Evolutionary conservation across 1,140 invertebrate genomes (phyloP).

Genomic region (Hestina assimilis): DNA sequence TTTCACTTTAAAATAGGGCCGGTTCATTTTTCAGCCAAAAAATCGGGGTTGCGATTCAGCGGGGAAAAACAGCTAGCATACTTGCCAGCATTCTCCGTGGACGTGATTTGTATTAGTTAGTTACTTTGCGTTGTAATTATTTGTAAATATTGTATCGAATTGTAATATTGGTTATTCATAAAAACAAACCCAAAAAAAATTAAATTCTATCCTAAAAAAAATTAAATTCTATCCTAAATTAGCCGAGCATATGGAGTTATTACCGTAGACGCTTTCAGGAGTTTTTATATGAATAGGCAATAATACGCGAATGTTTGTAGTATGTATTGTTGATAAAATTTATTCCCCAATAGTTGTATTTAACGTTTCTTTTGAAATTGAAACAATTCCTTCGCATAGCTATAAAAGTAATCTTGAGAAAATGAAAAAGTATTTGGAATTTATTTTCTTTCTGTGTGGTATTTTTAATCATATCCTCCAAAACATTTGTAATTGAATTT

Average conservation of each 20-base stretch:
- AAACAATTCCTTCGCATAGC: background rate
- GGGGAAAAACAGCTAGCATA: no score
- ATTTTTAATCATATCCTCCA: background rate
- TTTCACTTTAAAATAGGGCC: no score
- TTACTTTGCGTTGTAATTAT: no score
- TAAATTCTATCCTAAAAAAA: background rate
- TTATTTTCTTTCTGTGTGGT: background rate
- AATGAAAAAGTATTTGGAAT: background rate
- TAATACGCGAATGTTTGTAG: background rate
- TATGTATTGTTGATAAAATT: background rate
- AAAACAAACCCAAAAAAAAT: background rate
- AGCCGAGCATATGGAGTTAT: background rate
- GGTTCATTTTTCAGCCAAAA: no score
- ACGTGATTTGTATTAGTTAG: no score
- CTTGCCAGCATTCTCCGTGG: no score
- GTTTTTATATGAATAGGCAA: background rate
- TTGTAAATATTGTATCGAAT: no score
- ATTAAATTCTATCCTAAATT: background rate
- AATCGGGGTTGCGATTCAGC: no score
- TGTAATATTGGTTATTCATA: no score
- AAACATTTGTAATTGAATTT: no score
- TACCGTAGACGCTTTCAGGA: background rate
- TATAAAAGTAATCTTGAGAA: no score
- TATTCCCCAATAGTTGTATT: background rate
- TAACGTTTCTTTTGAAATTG: background rate